These are phyloP conservation scores for Poecilia velifera DNA, from an alignment of 2,797 vertebrate genomes.

Conservation along the genomic window DNA sequence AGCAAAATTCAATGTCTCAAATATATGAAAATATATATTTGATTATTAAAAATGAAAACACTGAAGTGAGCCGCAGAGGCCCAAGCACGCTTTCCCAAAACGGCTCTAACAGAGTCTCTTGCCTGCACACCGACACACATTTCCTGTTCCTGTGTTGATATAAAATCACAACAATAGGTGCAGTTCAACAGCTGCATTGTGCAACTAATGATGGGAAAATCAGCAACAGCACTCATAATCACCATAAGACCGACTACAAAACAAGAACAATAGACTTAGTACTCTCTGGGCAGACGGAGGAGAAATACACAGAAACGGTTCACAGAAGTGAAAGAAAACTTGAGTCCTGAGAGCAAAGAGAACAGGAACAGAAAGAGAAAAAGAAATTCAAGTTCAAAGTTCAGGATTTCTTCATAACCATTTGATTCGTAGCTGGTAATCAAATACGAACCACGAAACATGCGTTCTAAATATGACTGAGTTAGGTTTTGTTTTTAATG, in stretches of 20 bases:
- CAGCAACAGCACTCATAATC: conserved; percentile 48
- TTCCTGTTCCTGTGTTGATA: conserved; percentile 71
- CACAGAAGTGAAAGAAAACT: conserved; percentile 1
- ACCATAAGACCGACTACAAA: conserved; percentile 62
- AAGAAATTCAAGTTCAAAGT: background rate
- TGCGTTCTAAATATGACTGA: background rate
- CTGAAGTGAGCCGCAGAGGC: conserved; percentile 17
- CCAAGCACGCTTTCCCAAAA: conserved; percentile 21
- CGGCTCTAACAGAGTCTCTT: conserved; percentile 11
- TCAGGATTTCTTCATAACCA: background rate
- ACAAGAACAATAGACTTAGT: conserved; percentile 53
- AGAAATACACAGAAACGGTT: conserved; percentile 8
- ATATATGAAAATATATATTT: background rate
- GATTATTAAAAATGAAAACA: conserved; percentile 23
- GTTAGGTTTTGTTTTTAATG: background rate
- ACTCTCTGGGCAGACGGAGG: conserved; percentile 7
- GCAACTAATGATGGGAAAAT: conserved; percentile 66
- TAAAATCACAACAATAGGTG: conserved; percentile 73
- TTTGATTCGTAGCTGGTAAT: background rate
- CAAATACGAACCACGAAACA: background rate
- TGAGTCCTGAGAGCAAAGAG: background rate
- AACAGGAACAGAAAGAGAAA: background rate
- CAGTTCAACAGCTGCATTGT: conserved; percentile 63
- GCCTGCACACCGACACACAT: conserved; percentile 34
- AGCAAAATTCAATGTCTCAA: too few relatives aligned